Conservation (phyloP, 1,140 invertebrate species). For the Sycobia sp. region DNA sequence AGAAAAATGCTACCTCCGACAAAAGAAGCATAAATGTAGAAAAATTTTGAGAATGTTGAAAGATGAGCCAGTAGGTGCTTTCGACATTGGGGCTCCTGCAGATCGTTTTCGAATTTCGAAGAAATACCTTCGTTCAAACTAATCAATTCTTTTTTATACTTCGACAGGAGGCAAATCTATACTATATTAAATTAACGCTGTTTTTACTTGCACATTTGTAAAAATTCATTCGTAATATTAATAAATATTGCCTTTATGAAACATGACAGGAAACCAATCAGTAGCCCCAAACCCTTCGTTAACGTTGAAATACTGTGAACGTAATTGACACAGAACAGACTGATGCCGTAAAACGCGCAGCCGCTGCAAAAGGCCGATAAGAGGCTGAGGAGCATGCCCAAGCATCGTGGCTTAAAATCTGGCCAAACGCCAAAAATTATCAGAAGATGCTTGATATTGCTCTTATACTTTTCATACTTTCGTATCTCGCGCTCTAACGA, state of each 20-base stretch:
- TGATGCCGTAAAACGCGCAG: conserved; percentile 10
- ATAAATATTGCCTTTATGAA: conserved; percentile 42
- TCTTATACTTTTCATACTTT: conserved; percentile 17
- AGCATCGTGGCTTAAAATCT: neutral
- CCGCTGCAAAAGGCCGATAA: neutral
- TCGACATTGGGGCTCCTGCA: neutral
- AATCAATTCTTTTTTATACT: neutral
- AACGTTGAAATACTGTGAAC: conserved; percentile 27
- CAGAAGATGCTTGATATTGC: conserved; percentile 2
- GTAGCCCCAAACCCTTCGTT: conserved; percentile 35
- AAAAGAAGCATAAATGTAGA: neutral
- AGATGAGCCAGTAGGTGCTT: conserved; percentile 7
- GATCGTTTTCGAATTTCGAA: conserved; percentile 9
- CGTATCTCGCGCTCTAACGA: conserved; percentile 1
- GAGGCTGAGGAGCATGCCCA: too few relatives aligned
- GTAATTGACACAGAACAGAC: conserved; percentile 33
- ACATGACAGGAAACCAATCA: conserved; percentile 32
- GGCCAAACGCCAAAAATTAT: conserved; percentile 20
- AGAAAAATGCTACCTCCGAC: neutral
- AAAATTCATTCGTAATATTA: too few relatives aligned
- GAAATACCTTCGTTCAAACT: conserved; percentile 7
- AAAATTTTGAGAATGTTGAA: conserved; percentile 1
- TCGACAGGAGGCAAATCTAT: neutral
- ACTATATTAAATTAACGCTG: neutral
- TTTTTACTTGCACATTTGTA: neutral